Evolutionary conservation across 2,113 vertebrate genomes (phyloP), one percentile per base, ranked within the genome.

Genomic region (Scortum barcoo): DNA sequence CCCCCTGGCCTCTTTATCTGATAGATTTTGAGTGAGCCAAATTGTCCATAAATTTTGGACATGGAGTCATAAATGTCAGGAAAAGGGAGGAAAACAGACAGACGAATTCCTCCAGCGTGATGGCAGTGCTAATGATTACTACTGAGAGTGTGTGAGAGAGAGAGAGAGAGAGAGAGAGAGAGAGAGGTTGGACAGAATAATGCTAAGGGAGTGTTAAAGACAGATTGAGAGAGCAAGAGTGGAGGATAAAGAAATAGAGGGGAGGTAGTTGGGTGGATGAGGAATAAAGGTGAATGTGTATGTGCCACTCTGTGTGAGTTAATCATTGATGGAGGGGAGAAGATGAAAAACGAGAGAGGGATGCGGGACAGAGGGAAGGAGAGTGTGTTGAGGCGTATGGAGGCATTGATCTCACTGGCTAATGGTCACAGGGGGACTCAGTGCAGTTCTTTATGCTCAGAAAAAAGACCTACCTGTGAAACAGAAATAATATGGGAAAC

Each of bases 1-100:
- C 78, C 73, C 86, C 62, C 86, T 16, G 0, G 87, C 86, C 81
- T 78, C 85, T 93, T 90, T 78, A 89, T 89, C 78, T 86, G 90
- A 93, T 91, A 85, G 92, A 84, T 93, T 92, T 91, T 90, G 72
- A 94, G 92, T 91, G 88, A 78, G 84, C 86, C 85, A 90, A 93
- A 92, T 94, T 90, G 89, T 93, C 90, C 90, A 92, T 95, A 93
- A 94, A 94, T 95, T 88, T 88, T 67, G 77, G 42, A 86, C 92
- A 92, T 85, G 75, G 81, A 87, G 90, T 90, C 91, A 86, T 94
- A 92, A 94, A 92, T 83, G 92, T 87, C 91, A 92, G 69, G 74
- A 88, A 86, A 80, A 76, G 67, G 75, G 81, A 88, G 78, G 84
- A 91, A 89, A 94, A 93, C 88, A 93, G 93, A 91, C 81, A 84